Evolutionary conservation across 2,797 vertebrate genomes (phyloP), one percentile per base, ranked within the genome.

Genomic region (Rhinatrema bivittatum): DNA sequence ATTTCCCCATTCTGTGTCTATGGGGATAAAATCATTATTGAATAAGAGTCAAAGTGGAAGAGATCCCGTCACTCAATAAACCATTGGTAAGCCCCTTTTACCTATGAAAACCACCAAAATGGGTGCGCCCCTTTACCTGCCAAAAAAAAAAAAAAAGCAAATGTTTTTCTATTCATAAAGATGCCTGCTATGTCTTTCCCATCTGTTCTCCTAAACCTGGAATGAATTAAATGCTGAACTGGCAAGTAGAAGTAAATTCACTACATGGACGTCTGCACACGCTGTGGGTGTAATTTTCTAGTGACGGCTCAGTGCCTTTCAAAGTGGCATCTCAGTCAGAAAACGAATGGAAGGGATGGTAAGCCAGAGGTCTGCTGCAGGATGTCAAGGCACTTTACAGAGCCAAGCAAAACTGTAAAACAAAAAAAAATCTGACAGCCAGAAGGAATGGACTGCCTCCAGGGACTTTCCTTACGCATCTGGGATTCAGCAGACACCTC

Each of bases 251-350:
- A 65, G 32, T 43, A 16, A 56, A 38, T 36, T 50, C 38, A 16
- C 34, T 48, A 9, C 23, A 36, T 20, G 39, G 41, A 21, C 42
- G 33, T 47, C 63, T 60, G 59, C 44, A 39, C 54, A 33, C 34
- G 9, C 3, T 18, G 27, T 31, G 32, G 12, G 15, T 48, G 13
- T 54, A 44, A 72, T 71, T 70, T 56, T 67, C 46, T 41, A 44
- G 58, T 3, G 23, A 56, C 45, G 43, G 46, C 44, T 62, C 44
- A 28, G 6, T 40, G 50, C 57, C 44, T 72, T 61, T 56, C 53
- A 61, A 67, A 67, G 53, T 47, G 63, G 51, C 51, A 62, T 74
- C 59, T 69, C 62, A 72, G 62, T 78, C 70, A 57, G 33, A 36
- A 58, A 33, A 13, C 16, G 64, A 64, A 60, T 29, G 45, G 32